phyloP scores from a whole-genome alignment of 2,797 vertebrate genomes.

The Orientallactaga sibirica region DNA sequence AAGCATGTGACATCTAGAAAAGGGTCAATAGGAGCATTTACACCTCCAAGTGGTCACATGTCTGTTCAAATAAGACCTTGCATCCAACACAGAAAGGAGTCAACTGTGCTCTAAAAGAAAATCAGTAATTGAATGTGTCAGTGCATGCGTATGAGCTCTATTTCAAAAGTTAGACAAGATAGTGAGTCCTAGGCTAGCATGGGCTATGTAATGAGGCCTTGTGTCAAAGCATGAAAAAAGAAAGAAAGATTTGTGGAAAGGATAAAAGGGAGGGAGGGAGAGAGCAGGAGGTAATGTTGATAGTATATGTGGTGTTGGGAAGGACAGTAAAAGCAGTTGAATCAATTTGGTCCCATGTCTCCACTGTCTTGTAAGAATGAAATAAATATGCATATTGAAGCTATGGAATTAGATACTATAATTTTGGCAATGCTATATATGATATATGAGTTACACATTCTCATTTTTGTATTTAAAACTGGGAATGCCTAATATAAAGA shows the following conservation, averaged over 20 bases:
- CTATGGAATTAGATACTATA: background rate
- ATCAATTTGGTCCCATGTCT: background rate
- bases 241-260: background rate
- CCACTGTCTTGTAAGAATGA: slow-evolving; percentile 2
- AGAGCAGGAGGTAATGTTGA: background rate
- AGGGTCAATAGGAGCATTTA: background rate
- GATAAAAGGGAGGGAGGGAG: background rate
- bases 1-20: background rate
- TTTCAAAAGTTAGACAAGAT: background rate
- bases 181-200: background rate
- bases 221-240: background rate
- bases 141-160: no score
- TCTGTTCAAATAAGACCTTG: background rate
- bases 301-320: background rate
- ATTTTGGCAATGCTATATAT: background rate
- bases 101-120: background rate
- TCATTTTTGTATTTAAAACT: slow-evolving; percentile 22
- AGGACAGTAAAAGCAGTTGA: background rate
- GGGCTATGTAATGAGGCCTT: background rate
- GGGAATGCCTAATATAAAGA: background rate
- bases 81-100: slow-evolving; percentile 20
- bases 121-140: background rate
- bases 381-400: background rate
- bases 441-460: background rate
- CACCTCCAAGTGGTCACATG: background rate